Base-by-base conservation (phyloP, 2,797 vertebrate species). In the Gymnopithys bicolor region DNA sequence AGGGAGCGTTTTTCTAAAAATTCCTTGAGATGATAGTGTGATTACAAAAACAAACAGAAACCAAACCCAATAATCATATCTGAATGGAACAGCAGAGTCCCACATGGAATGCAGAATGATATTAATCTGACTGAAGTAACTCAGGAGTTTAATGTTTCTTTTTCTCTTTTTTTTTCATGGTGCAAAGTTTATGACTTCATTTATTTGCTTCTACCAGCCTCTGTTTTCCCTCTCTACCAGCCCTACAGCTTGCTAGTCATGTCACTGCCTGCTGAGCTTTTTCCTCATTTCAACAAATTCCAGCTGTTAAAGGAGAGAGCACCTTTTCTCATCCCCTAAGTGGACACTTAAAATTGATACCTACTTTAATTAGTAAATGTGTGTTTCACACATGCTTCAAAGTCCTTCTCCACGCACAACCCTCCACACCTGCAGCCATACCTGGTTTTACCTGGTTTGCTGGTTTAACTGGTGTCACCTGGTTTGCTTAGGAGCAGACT, bases 21-120 rank as follows among this genome's bases (percentile, higher is more conserved):
- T 89, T 95, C 87, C 28, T 76, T 73, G 70, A 82, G 67, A 91
- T 86, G 63, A 59, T 91, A 95, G 56, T 51, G 43, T 1, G 35
- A 94, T 94, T 84, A 37, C 73, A 86, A 90, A 94, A 96, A 2
- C 62, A 95, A 93, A 89, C 63, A 80, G 92, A 87, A 95, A 94
- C 63, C 28, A 81, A 94, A 75, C 35, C 58, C 18, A 35, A 1
- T 89, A 83, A 86, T 87, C 60, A 32, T 79, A 84, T 79, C 86
- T 88, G 77, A 93, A 79, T 35, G 37, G 80, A 91, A 70, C 70
- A 86, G 63, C 45, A 70, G 59, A 94, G 89, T 88, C 70, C 56
- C 70, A 59, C 41, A 23, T 5, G 32, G 78, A 82, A 94, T 88
- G 30, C 49, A 59, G 52, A 74, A 41, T 63, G 7, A 91, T 86